Conservation (phyloP, 2,797 vertebrate genomes). For the Paguma larvata region DNA sequence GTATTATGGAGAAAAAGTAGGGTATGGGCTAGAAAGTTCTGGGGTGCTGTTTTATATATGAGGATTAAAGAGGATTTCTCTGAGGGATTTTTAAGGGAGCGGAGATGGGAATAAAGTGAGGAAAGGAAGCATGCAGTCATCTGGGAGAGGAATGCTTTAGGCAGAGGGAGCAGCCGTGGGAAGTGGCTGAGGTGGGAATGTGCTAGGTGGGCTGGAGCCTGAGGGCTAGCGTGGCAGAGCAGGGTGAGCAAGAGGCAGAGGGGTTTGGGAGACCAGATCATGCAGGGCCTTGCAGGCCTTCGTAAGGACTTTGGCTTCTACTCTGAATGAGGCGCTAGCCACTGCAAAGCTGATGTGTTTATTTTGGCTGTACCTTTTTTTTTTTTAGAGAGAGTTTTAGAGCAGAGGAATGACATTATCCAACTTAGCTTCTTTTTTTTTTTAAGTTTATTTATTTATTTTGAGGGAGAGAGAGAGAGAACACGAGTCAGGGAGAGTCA, state of each 20-base stretch:
- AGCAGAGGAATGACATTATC: background rate
- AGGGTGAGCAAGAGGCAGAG: background rate
- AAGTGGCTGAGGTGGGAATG: background rate
- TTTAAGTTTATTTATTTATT: too few relatives aligned
- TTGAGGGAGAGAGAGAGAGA: too few relatives aligned
- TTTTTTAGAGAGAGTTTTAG: background rate
- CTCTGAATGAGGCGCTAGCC: background rate
- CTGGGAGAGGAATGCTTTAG: background rate
- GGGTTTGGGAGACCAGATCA: background rate
- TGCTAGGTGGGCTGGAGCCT: background rate
- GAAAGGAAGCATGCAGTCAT: background rate
- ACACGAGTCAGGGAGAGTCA: too few relatives aligned
- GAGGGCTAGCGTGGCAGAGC: background rate
- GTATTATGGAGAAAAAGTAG: background rate
- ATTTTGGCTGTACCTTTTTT: background rate
- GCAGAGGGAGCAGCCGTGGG: background rate
- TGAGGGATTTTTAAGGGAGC: background rate
- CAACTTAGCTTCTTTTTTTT: background rate
- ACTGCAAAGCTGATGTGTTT: background rate
- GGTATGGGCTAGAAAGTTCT: background rate
- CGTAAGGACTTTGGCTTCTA: background rate
- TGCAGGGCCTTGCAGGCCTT: background rate
- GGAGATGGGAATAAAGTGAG: background rate
- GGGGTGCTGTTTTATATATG: background rate
- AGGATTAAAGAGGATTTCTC: background rate